Evolutionary conservation across 2,113 vertebrate genomes (phyloP).

Genomic region (Sebastes schlegelii): DNA sequence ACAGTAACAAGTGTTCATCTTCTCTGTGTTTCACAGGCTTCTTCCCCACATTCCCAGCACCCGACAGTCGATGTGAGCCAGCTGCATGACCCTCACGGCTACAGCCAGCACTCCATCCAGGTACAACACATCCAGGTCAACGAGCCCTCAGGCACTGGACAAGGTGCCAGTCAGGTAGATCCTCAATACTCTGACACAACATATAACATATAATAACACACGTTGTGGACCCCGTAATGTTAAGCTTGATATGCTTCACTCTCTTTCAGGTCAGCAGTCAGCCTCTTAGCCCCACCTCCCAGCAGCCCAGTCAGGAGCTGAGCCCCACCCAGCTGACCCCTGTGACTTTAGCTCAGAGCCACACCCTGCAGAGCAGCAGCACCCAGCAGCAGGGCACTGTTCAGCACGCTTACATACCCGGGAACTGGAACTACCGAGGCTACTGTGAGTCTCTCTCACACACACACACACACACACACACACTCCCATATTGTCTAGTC

Average conservation of each 20-base stretch:
- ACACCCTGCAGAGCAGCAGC: constrained; percentile 84
- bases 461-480: neutral
- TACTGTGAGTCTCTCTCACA: constrained; percentile 87
- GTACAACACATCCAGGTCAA: constrained; percentile 97
- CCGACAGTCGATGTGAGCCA: constrained; percentile 95
- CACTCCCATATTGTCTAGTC: neutral
- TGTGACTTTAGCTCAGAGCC: constrained; percentile 84
- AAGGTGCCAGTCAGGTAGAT: constrained; percentile 86
- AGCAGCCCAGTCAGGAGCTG: constrained; percentile 90
- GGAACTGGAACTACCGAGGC: constrained; percentile 94
- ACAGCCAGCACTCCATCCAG: constrained; percentile 96
- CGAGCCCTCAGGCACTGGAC: constrained; percentile 84
- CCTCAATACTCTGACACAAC: neutral
- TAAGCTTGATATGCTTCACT: neutral
- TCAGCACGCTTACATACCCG: constrained; percentile 93
- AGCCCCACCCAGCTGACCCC: constrained; percentile 89
- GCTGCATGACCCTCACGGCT: constrained; percentile 94
- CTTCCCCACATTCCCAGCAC: constrained; percentile 94
- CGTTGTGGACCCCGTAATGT: neutral
- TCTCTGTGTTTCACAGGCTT: constrained; percentile 81
- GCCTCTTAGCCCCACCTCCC: constrained; percentile 92
- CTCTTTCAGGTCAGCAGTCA: constrained; percentile 86
- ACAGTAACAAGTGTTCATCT: neutral
- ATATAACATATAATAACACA: neutral
- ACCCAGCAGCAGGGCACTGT: constrained; percentile 86